Evolutionary conservation across 2,888 invertebrate genomes (phyloP), one percentile per base, ranked within the genome.

Genomic region (Beris morrisii): DNA sequence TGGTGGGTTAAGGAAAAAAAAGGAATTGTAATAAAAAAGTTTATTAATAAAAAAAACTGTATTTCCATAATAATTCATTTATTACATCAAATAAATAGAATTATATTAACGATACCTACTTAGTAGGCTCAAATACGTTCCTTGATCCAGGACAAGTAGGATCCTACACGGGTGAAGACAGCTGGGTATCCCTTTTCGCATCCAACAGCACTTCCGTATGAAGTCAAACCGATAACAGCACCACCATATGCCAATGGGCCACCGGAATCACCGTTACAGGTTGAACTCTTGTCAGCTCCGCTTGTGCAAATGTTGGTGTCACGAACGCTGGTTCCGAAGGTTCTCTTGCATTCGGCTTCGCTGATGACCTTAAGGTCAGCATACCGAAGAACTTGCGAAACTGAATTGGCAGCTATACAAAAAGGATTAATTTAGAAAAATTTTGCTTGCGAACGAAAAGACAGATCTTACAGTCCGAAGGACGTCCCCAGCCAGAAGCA

Each of bases 401-500:
- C 73, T 15, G 66, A 63, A 4, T 67, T 61, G 0, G 73, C 70
- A 22, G 66, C 70, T 71, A 46, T 30, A 4, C 12, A 9, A 22
- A 4, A 30, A 46, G 22, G 22, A 22, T 31, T 44, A 5, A 13
- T n/a, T 44, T 58, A 11, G 15, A 9, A 1, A 58, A 58, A 46
- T 13, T 22, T 22, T 3, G 12, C 28, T 22, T 22, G 9, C n/a
- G 3, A 28, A 15, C 15, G 28, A 31, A 12, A 7, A 12, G 13
- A 38, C 13, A 30, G 6, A 52, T 13, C 70, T 69, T 66, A 72
- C 72, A 15, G 64, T 79, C 78, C 32, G 72, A 70, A 46, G 76
- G 77, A 45, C 77, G 78, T 11, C 84, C 84, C 84, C 84, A 84
- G 9, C 84, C 84, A 31, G 81, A 82, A 57, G 81, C 82, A 9